A percentile compares a stretch with the other conserved stretches of the same genome.
These are phyloP conservation scores for Pseudoatta argentina DNA, from an alignment of 1,140 invertebrate genomes.

Conservation along the genomic window DNA sequence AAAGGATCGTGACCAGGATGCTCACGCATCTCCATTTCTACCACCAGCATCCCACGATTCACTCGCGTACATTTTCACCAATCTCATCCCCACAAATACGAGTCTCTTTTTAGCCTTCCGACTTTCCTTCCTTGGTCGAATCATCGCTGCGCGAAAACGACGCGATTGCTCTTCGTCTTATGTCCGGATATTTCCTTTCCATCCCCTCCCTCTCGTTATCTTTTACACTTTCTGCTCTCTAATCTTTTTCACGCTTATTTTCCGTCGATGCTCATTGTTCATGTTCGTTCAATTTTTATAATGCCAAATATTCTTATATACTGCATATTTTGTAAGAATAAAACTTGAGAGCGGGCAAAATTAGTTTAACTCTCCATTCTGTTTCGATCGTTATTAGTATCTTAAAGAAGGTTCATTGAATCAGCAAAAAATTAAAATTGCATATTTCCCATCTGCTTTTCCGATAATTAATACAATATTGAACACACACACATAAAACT, in stretches of 20 bases:
- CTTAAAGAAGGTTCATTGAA: neutral
- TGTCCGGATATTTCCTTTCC: slow-evolving; percentile 25
- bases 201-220: neutral
- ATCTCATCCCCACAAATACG: slow-evolving; percentile 51
- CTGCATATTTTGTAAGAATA: neutral
- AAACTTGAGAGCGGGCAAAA: neutral
- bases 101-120: slow-evolving; percentile 38
- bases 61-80: slow-evolving; percentile 48
- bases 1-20: slow-evolving; percentile 71
- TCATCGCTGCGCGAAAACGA: slow-evolving; percentile 67
- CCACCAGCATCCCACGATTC: slow-evolving; percentile 41
- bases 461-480: neutral
- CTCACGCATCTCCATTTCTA: slow-evolving; percentile 65
- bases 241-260: slow-evolving; percentile 47
- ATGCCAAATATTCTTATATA: slow-evolving; percentile 68
- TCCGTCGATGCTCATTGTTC: slow-evolving; percentile 58
- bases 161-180: slow-evolving; percentile 72
- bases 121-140: slow-evolving; percentile 48
- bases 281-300: slow-evolving; percentile 75
- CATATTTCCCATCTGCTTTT: neutral
- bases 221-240: slow-evolving; percentile 35
- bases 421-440: neutral
- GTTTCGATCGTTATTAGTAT: neutral
- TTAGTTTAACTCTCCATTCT: neutral
- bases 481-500: neutral